phyloP scores from a whole-genome alignment of 1,140 invertebrate species.

The Achatina immaculata region DNA sequence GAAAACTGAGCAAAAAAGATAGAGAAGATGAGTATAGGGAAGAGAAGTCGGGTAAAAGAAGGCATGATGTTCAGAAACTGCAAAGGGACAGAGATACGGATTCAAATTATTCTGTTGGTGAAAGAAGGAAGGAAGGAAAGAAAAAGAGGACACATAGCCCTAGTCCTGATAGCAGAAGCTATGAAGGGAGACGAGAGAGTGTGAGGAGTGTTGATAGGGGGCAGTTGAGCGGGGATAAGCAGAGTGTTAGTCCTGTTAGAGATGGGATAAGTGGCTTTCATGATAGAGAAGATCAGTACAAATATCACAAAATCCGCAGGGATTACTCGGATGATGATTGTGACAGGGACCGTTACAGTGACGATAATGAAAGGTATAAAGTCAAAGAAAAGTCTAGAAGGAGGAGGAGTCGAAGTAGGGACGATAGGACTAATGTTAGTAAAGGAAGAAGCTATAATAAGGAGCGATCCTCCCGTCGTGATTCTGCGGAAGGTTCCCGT shows the following conservation, averaged over 20 bases:
- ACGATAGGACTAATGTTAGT: background rate
- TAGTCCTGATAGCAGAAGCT: constrained; percentile 15
- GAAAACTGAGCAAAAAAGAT: constrained; percentile 19
- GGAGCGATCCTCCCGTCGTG: constrained; percentile 17
- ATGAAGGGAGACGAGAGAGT: background rate
- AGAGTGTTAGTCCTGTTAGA: background rate
- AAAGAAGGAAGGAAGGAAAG: constrained; percentile 14
- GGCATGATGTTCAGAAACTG: background rate
- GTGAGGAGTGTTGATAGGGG: constrained; percentile 28
- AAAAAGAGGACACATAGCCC: constrained; percentile 33
- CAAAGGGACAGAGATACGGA: background rate
- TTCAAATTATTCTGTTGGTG: background rate
- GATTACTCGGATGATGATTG: constrained; percentile 26
- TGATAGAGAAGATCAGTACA: constrained; percentile 4
- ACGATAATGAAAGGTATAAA: constrained; percentile 21
- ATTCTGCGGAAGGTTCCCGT: background rate
- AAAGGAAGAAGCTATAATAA: constrained; percentile 36
- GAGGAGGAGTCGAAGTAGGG: constrained; percentile 20
- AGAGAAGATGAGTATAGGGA: background rate
- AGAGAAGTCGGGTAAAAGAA: background rate
- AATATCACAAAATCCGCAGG: background rate
- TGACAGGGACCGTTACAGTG: constrained; percentile 22
- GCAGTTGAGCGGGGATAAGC: background rate
- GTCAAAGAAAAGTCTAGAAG: background rate
- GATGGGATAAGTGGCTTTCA: constrained; percentile 30